These are phyloP conservation scores for Cryptomyrus ogoouensis DNA, from an alignment of 2,113 vertebrate genomes.

Conservation along the genomic window DNA sequence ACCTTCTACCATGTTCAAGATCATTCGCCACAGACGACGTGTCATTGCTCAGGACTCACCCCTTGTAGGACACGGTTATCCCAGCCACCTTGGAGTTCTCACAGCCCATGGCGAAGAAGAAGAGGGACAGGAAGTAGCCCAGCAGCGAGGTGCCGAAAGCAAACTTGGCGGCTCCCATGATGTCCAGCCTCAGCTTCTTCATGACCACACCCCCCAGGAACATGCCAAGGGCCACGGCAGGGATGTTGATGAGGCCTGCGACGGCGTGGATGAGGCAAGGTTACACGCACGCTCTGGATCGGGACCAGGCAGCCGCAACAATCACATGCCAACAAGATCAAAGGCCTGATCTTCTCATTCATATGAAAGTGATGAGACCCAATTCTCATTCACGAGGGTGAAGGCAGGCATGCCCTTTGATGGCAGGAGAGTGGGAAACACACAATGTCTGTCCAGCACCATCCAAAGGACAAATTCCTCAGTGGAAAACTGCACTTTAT, in stretches of 20 bases:
- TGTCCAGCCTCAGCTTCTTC: constrained; percentile 82
- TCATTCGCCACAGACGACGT: neutral
- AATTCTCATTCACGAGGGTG: neutral
- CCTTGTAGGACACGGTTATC: constrained; percentile 77
- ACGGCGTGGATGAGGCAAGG: neutral
- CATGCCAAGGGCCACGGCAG: constrained; percentile 78
- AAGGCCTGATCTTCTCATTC: neutral
- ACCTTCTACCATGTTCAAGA: neutral
- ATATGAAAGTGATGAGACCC: neutral
- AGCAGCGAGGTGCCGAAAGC: constrained; percentile 61
- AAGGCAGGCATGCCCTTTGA: neutral
- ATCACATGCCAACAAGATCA: neutral
- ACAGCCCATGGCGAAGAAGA: constrained; percentile 69
- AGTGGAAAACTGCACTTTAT: neutral
- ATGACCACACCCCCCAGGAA: constrained; percentile 82
- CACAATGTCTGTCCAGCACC: neutral
- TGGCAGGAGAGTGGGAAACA: neutral
- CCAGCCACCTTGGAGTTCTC: constrained; percentile 77
- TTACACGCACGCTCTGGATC: neutral
- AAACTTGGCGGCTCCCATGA: constrained; percentile 71
- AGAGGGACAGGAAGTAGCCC: constrained; percentile 69
- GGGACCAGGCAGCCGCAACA: neutral
- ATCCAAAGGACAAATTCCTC: neutral
- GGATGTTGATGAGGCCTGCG: constrained; percentile 81
- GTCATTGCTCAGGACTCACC: constrained; percentile 48